Evolutionary conservation across 1,140 invertebrate species (phyloP), one percentile per base, ranked within the genome.

Genomic region (Calosoma granatense): DNA sequence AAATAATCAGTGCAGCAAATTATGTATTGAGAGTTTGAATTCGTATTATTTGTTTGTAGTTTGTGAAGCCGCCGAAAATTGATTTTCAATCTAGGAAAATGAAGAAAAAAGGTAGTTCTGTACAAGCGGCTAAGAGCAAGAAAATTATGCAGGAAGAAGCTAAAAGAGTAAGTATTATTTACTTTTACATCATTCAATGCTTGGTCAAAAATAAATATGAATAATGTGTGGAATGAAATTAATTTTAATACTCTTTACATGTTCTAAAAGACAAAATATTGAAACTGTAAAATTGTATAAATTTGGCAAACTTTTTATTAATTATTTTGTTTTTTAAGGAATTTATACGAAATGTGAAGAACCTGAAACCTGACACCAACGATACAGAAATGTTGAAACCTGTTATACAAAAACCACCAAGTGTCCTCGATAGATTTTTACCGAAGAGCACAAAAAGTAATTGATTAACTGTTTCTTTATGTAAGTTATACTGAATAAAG

Each of bases 81-180:
- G 82, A 92, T 56, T 85, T 88, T 56, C 83, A 83, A 61, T 82
- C 87, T 0, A 79, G 84, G 21, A 92, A 87, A 70, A 80, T 77
- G 63, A 88, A 90, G 73, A 87, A 87, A 52, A 86, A 84, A 67
- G 88, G 83, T 59, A 86, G 89, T 20, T 83, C 83, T 51, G 86
- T 81, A 0, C 84, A 87, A 68, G 75, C 81, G 53, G 80, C 87
- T 51, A 82, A 83, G 60, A 84, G 86, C 58, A 92, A 90, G 67
- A 88, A 87, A 65, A 90, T 89, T 57, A 78, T 91, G 1, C 83
- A 85, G 65, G 85, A 86, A 62, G 63, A 75, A 56, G 77, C 74
- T 26, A 81, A 81, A 72, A 83, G 79, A 70, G 87, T 85, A 67
- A 67, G 67, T 67, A 56, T 41, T 6, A n/a, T 53, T 22, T 15